Evolutionary conservation across 2,797 vertebrate species (phyloP).

Genomic region (Centropyge bicolor): DNA sequence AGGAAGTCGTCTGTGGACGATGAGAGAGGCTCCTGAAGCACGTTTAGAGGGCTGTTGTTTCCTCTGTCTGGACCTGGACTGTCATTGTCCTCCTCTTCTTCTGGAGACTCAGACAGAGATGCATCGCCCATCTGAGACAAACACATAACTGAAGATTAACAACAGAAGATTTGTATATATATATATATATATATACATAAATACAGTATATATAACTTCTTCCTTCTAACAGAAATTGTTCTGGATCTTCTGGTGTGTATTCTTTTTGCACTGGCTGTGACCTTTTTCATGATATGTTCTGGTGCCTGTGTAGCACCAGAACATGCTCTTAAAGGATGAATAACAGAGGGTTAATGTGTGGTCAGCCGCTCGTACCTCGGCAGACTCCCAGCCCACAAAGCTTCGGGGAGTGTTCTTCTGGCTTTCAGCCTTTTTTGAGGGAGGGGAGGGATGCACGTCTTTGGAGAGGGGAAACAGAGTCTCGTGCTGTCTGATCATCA

Average conservation of each 20-base stretch:
- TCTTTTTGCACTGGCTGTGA: fast-evolving
- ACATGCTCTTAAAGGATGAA: background rate
- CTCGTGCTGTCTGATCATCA: slow-evolving; percentile 93
- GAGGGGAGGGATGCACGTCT: slow-evolving; percentile 83
- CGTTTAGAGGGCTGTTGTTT: slow-evolving; percentile 7
- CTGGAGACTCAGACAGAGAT: slow-evolving; percentile 78
- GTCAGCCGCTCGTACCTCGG: slow-evolving; percentile 80
- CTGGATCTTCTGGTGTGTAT: background rate
- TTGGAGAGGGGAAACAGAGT: slow-evolving; percentile 90
- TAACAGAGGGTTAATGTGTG: background rate
- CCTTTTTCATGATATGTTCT: background rate
- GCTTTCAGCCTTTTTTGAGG: slow-evolving; percentile 78
- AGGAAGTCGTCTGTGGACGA: slow-evolving; percentile 72
- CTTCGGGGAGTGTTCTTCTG: slow-evolving; percentile 89
- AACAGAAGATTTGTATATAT: background rate
- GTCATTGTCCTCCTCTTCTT: slow-evolving; percentile 82
- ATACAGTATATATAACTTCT: background rate
- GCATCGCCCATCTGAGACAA: slow-evolving; percentile 70
- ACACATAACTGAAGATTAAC: slow-evolving; percentile 12
- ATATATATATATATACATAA: too few species aligned
- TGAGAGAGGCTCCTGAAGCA: slow-evolving; percentile 12
- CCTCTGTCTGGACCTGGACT: slow-evolving; percentile 64
- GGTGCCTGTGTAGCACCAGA: too few species aligned
- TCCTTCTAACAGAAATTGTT: background rate
- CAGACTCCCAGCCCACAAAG: slow-evolving; percentile 95